These are phyloP conservation scores for Mamestra brassicae DNA, from an alignment of 2,888 invertebrate species.

Conservation along the genomic window DNA sequence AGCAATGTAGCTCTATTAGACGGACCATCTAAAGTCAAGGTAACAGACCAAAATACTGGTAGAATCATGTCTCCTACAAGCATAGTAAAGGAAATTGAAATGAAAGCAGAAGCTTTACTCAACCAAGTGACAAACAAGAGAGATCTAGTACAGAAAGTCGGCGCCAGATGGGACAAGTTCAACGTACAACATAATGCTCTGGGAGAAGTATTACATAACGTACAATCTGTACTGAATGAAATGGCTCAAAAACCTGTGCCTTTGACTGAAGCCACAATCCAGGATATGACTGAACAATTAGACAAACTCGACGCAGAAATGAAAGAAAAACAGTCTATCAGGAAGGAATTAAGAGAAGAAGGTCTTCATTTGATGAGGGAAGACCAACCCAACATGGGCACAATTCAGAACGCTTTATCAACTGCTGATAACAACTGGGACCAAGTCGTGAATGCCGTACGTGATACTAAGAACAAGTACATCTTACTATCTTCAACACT, in stretches of 20 bases:
- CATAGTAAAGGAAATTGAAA: slow-evolving; percentile 94
- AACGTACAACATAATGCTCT: slow-evolving; percentile 93
- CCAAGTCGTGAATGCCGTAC: slow-evolving; percentile 93
- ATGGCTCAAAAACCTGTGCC: slow-evolving; percentile 89
- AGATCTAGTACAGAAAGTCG: slow-evolving; percentile 93
- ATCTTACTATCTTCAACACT: slow-evolving; percentile 93
- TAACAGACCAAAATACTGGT: slow-evolving; percentile 93
- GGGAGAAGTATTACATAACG: slow-evolving; percentile 91
- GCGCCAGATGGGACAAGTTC: slow-evolving; percentile 95
- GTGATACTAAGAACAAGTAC: slow-evolving; percentile 94
- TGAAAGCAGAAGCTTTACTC: slow-evolving; percentile 92
- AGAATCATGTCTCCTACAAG: slow-evolving; percentile 94
- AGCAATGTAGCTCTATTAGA: slow-evolving; percentile 93
- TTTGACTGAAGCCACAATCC: slow-evolving; percentile 86
- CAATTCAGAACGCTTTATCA: slow-evolving; percentile 95
- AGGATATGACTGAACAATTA: slow-evolving; percentile 88
- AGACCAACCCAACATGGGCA: slow-evolving; percentile 95
- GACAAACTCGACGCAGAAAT: slow-evolving; percentile 90
- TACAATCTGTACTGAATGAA: slow-evolving; percentile 90
- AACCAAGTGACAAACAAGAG: slow-evolving; percentile 93
- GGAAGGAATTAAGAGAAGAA: slow-evolving; percentile 94
- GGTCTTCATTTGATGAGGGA: slow-evolving; percentile 95
- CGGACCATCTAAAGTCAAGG: slow-evolving; percentile 92
- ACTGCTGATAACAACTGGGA: slow-evolving; percentile 96
- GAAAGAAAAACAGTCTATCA: slow-evolving; percentile 91